Conservation (phyloP, 2,113 vertebrate species). For the Chascanopsetta lugubris region DNA sequence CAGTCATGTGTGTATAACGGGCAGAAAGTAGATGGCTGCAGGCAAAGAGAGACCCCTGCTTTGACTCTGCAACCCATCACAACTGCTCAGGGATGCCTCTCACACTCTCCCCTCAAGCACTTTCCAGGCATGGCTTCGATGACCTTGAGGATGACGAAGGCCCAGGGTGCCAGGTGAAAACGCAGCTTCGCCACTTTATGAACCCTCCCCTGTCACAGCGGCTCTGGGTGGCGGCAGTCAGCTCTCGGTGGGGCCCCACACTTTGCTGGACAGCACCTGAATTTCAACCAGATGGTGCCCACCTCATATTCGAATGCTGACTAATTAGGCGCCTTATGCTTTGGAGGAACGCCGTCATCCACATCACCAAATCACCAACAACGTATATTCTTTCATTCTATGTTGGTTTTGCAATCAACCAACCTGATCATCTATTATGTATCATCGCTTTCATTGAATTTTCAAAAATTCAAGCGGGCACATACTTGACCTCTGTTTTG, state of each 20-base stretch:
- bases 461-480: background rate
- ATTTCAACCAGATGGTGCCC: slow-evolving; percentile 57
- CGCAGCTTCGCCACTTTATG: slow-evolving; percentile 65
- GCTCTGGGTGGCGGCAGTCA: slow-evolving; percentile 30
- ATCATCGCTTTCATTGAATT: background rate
- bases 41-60: slow-evolving; percentile 52
- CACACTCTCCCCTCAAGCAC: slow-evolving; percentile 59
- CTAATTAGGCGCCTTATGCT: slow-evolving; percentile 78
- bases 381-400: background rate
- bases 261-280: slow-evolving; percentile 52
- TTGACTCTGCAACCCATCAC: slow-evolving; percentile 38
- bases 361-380: slow-evolving; percentile 75
- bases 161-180: slow-evolving; percentile 63
- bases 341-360: slow-evolving; percentile 62
- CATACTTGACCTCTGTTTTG: background rate
- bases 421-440: background rate
- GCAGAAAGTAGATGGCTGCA: slow-evolving; percentile 53
- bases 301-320: slow-evolving; percentile 36
- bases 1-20: slow-evolving; percentile 9
- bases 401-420: background rate
- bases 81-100: slow-evolving; percentile 60
- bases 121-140: slow-evolving; percentile 50
- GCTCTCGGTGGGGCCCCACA: slow-evolving; percentile 35
- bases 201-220: slow-evolving; percentile 64
- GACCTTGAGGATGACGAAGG: slow-evolving; percentile 62